These are phyloP conservation scores for Drosophila mercatorum DNA, from an alignment of 2,888 invertebrate genomes.

Conservation along the genomic window DNA sequence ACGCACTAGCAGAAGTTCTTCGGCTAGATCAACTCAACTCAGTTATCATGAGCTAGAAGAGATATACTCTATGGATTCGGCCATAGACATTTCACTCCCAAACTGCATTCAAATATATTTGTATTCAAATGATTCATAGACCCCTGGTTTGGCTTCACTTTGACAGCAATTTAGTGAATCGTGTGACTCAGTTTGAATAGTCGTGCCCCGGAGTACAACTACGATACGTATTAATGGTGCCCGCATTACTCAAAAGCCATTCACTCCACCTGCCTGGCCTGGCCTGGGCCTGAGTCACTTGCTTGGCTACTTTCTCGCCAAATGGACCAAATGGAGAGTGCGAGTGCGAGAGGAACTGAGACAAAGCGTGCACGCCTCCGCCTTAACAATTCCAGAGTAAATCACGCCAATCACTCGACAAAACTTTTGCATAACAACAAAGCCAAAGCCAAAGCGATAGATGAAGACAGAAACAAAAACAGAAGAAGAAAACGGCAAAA, in stretches of 20 bases:
- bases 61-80: too few relatives aligned
- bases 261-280: constrained; percentile 35
- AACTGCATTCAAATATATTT: too few relatives aligned
- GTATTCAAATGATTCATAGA: neutral
- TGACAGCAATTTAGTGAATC: constrained; percentile 6
- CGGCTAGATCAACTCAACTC: too few relatives aligned
- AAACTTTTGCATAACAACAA: constrained; percentile 58
- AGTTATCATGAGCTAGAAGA: too few relatives aligned
- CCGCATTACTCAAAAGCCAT: constrained; percentile 52
- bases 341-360: constrained; percentile 15
- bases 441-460: constrained; percentile 29
- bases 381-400: constrained; percentile 52
- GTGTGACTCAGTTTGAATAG: constrained; percentile 22
- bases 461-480: constrained; percentile 14
- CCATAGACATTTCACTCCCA: too few relatives aligned
- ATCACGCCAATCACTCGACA: constrained; percentile 60
- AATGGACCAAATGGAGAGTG: constrained; percentile 27
- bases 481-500: neutral
- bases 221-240: constrained; percentile 33
- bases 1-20: too few relatives aligned
- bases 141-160: neutral
- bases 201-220: constrained; percentile 18
- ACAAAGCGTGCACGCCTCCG: constrained; percentile 51
- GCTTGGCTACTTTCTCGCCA: constrained; percentile 56
- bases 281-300: constrained; percentile 44